Conservation (phyloP, 2,797 vertebrate genomes). For the Melanogrammus aeglefinus region DNA sequence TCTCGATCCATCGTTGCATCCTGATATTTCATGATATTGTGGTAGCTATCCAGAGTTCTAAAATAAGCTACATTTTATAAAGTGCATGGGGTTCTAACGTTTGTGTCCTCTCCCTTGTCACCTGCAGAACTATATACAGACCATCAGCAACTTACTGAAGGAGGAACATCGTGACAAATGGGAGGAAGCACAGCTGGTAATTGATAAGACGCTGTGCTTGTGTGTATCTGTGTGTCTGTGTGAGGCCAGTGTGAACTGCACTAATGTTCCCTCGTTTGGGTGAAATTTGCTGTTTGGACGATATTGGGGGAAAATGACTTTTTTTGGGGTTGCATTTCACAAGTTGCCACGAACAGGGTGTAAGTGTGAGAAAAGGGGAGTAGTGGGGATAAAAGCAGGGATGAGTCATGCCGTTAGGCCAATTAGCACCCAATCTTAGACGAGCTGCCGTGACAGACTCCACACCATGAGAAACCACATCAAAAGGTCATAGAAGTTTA, state of each 20-base stretch:
- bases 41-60: not conserved
- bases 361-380: conserved; percentile 11
- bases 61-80: conserved; percentile 17
- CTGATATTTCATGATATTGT: not conserved
- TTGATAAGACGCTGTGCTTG: conserved; percentile 58
- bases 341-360: conserved; percentile 20
- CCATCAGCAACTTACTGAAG: conserved; percentile 92
- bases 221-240: conserved; percentile 9
- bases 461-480: not conserved
- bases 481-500: not conserved
- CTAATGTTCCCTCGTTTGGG: conserved; percentile 14
- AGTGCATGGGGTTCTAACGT: conserved; percentile 32
- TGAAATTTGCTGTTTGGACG: conserved; percentile 19
- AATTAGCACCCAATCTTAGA: conserved; percentile 22
- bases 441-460: not conserved
- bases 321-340: not conserved
- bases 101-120: conserved; percentile 36
- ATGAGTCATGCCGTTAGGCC: not conserved
- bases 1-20: not conserved
- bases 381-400: not conserved
- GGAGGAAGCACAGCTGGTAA: conserved; percentile 95
- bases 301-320: conserved; percentile 7
- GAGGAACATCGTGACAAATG: conserved; percentile 95
- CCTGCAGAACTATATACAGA: conserved; percentile 91
- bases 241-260: conserved; percentile 8